phyloP scores from a whole-genome alignment of 2,113 vertebrate species.

The Ammodytes marinus region DNA sequence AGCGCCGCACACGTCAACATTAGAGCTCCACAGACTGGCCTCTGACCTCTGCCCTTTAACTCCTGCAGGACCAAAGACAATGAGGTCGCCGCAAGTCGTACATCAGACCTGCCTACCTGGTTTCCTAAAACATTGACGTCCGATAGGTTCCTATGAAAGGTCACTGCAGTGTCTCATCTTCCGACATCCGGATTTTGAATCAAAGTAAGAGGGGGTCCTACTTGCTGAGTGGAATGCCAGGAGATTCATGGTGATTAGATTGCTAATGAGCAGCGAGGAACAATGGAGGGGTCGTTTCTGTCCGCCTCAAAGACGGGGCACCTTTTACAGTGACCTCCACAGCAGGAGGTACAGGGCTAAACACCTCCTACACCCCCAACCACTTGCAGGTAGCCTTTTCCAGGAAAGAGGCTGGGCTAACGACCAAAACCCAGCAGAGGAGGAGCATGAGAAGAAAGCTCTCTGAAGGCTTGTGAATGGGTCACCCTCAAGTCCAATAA shows the following conservation, averaged over 20 bases:
- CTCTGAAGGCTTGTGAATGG: slow-evolving; percentile 27
- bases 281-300: slow-evolving; percentile 22
- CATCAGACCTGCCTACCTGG: slow-evolving; percentile 34
- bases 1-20: slow-evolving; percentile 58
- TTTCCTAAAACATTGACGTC: slow-evolving; percentile 14
- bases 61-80: slow-evolving; percentile 62
- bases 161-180: not conserved
- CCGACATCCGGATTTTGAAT: not conserved
- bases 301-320: slow-evolving; percentile 29
- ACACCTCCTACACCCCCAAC: not conserved
- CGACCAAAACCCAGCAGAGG: slow-evolving; percentile 24
- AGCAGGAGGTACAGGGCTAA: slow-evolving; percentile 35
- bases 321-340: slow-evolving; percentile 55
- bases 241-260: slow-evolving; percentile 20
- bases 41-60: slow-evolving; percentile 56
- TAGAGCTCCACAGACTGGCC: slow-evolving; percentile 42
- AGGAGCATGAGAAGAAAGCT: slow-evolving; percentile 4
- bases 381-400: slow-evolving; percentile 41
- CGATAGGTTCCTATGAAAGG: not conserved
- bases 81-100: slow-evolving; percentile 37
- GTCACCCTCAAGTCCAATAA: slow-evolving; percentile 45
- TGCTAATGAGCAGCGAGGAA: slow-evolving; percentile 54
- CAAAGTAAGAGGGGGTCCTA: not conserved
- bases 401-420: slow-evolving; percentile 11
- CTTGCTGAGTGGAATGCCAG: not conserved